phyloP scores from a whole-genome alignment of 2,113 vertebrate species.

The Bos indicus region DNA sequence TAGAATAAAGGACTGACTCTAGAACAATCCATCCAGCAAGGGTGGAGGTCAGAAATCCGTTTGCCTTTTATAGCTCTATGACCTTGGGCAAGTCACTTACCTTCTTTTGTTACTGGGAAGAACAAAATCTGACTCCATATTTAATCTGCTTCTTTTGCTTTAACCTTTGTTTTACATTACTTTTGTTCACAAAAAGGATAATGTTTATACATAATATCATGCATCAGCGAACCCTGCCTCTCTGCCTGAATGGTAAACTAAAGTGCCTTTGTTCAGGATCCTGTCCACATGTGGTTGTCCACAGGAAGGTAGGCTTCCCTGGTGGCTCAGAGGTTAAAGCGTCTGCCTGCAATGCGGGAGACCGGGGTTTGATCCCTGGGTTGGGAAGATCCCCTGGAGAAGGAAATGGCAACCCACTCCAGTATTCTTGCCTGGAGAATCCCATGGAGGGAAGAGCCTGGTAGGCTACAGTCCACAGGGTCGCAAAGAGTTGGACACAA shows the following conservation, averaged over 20 bases:
- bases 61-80: not conserved
- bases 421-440: no score
- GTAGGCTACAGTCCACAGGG: no score
- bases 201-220: not conserved
- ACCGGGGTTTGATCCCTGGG: no score
- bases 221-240: not conserved
- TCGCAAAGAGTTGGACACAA: accelerated
- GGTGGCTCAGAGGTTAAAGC: no score
- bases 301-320: not conserved
- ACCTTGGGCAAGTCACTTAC: not conserved
- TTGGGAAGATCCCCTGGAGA: no score
- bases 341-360: no score
- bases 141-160: not conserved
- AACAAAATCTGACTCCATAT: not conserved
- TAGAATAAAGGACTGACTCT: not conserved
- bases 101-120: not conserved
- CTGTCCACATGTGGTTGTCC: not conserved
- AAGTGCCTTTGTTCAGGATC: not conserved
- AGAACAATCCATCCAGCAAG: not conserved
- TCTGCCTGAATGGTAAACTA: not conserved
- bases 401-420: no score
- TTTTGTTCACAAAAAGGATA: not conserved
- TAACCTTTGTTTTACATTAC: not conserved
- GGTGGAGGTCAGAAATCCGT: not conserved
- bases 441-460: no score